Percentiles rank a stretch among this genome's conserved stretches.
phyloP scores from a whole-genome alignment of 2,113 vertebrate genomes.

The Lepidothrix coronata region DNA sequence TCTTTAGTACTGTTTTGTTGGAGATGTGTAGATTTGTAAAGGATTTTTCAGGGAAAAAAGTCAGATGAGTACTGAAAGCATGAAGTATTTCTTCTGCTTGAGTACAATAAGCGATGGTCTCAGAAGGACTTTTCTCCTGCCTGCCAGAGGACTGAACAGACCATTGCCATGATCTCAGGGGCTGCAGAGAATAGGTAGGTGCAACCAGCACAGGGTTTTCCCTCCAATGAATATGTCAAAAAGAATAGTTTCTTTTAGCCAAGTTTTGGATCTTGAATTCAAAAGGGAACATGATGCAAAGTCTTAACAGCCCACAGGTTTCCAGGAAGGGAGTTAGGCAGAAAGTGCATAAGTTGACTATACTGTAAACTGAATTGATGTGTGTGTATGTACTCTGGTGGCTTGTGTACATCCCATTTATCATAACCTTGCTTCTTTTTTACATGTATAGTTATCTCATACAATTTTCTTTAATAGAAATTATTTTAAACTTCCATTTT shows the following conservation, averaged over 20 bases:
- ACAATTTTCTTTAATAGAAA: neutral
- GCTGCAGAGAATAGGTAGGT: neutral
- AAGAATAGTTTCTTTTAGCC: neutral
- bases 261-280: neutral
- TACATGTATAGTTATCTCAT: neutral
- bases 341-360: neutral
- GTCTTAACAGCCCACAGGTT: accelerated
- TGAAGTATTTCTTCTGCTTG: neutral
- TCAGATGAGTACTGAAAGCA: neutral
- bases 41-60: neutral
- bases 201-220: neutral
- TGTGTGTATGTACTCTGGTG: neutral
- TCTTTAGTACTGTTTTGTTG: neutral
- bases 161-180: neutral
- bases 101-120: neutral
- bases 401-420: neutral
- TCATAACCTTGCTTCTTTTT: neutral
- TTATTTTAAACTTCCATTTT: neutral
- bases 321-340: neutral
- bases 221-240: neutral
- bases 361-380: neutral
- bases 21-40: neutral
- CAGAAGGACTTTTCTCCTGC: neutral
- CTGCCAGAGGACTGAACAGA: neutral
- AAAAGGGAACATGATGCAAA: neutral